Base-by-base conservation (phyloP, 2,797 vertebrate species). In the Pelobates cultripes region DNA sequence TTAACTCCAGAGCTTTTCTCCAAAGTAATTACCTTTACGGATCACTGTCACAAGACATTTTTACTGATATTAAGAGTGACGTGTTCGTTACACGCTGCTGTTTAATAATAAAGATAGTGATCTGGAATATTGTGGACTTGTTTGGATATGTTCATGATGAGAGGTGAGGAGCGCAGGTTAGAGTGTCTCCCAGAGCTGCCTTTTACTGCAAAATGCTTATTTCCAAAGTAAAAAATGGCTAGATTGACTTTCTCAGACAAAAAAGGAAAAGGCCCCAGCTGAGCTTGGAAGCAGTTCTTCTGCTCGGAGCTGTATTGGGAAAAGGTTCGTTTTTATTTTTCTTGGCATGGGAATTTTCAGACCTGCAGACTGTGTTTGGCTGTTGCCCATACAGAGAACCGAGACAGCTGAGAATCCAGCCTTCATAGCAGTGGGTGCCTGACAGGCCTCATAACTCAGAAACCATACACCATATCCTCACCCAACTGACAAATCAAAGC, bases 271-370 rank as follows among this genome's bases (percentile, higher is more conserved):
- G 84, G 75, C 76, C 78, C 75, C 83, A 77, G 80, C 84, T 85
- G 86, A 87, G 82, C 72, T 89, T 92, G 86, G 87, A 90, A 88
- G 84, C 77, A n/a, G 7, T 88, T 15, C 0, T 84, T 60, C 75
- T 83, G 74, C 81, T 86, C 81, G 84, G 85, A 87, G 81, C 81
- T 76, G 83, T 70, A 57, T 84, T 60, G 80, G 86, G 83, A 88
- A 81, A 86, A 90, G 88, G 87, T 90, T 91, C 84, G 89, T 88
- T 90, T 78, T 86, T 89, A 85, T 87, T 89, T 77, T 69, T 89
- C 81, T 91, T 91, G 88, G 88, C 79, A 0, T 0, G 42, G 75
- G 78, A 0, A 0, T 68, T 85, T 70, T 1, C 69, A 85, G 86
- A 82, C 75, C 81, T 78, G 68, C 0, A 85, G 83, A 3, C 63